These are phyloP conservation scores for Takifugu flavidus DNA, from an alignment of 2,113 vertebrate genomes.

Conservation along the genomic window DNA sequence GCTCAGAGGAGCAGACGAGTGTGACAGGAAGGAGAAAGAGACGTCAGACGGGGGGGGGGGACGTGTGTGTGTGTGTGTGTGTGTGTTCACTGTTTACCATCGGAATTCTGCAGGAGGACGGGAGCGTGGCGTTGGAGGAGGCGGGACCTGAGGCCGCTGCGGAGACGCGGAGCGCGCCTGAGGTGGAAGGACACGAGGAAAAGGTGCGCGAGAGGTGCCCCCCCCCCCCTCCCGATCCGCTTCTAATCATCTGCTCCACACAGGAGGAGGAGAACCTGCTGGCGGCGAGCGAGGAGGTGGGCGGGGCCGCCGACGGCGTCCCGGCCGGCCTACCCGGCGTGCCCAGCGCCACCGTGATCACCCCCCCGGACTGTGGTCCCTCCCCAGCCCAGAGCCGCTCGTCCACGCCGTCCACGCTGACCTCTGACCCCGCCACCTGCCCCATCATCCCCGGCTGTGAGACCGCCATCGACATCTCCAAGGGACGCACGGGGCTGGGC, in stretches of 20 bases:
- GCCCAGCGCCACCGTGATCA: conserved; percentile 19
- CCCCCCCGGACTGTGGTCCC: conserved; percentile 48
- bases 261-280: conserved; percentile 73
- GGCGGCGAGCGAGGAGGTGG: no score
- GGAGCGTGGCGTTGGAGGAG: conserved; percentile 82
- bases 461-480: conserved; percentile 96
- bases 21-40: conserved; percentile 17
- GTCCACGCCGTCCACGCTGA: conserved; percentile 83
- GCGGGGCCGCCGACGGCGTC: conserved; percentile 51
- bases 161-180: conserved; percentile 80
- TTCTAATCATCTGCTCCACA: background rate
- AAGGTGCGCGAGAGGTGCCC: conserved; percentile 62
- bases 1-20: conserved; percentile 30
- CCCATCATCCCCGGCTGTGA: conserved; percentile 97
- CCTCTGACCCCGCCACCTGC: conserved; percentile 87
- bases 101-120: conserved; percentile 75
- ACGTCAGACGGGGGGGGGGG: no score
- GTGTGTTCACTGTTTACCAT: background rate
- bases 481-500: conserved; percentile 91
- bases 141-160: conserved; percentile 78
- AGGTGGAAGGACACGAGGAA: conserved; percentile 72
- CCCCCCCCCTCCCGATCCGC: background rate
- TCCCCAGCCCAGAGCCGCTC: conserved; percentile 83
- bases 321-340: conserved; percentile 33
- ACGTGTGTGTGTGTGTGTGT: background rate